A percentile compares a stretch with the other conserved stretches of the same genome.
These are phyloP conservation scores for Propsilocerus akamusi DNA, from an alignment of 1,140 invertebrate genomes.

Conservation along the genomic window DNA sequence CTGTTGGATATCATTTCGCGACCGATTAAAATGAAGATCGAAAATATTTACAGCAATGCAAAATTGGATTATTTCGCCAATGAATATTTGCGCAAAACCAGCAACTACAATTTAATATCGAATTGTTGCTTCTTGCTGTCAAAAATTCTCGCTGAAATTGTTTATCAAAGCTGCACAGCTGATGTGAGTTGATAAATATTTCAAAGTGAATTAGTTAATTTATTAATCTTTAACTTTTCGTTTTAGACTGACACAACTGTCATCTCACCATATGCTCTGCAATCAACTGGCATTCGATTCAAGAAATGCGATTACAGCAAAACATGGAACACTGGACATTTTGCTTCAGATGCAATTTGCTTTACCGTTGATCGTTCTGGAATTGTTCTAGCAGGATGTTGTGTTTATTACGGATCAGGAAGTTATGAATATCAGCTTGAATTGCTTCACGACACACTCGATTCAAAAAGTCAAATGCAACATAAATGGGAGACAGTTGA, in stretches of 20 bases:
- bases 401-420: slow-evolving; percentile 74
- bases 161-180: slow-evolving; percentile 37
- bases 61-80: slow-evolving; percentile 10
- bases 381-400: slow-evolving; percentile 54
- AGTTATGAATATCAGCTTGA: slow-evolving; percentile 84
- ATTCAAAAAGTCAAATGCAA: slow-evolving; percentile 24
- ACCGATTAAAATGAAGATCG: slow-evolving; percentile 45
- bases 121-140: slow-evolving; percentile 75
- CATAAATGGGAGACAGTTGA: slow-evolving; percentile 24
- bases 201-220: not conserved
- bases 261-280: slow-evolving; percentile 36
- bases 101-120: slow-evolving; percentile 37
- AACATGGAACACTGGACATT: slow-evolving; percentile 94
- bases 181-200: slow-evolving; percentile 13
- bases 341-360: slow-evolving; percentile 89
- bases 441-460: slow-evolving; percentile 55
- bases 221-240: slow-evolving; percentile 6
- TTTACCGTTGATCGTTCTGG: slow-evolving; percentile 83
- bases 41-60: slow-evolving; percentile 19
- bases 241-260: slow-evolving; percentile 35
- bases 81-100: slow-evolving; percentile 12
- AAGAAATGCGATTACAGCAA: slow-evolving; percentile 70
- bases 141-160: slow-evolving; percentile 73
- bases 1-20: slow-evolving; percentile 63
- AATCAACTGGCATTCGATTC: slow-evolving; percentile 78